phyloP scores from a whole-genome alignment of 2,797 vertebrate genomes.

The Micrastur ruficollis region DNA sequence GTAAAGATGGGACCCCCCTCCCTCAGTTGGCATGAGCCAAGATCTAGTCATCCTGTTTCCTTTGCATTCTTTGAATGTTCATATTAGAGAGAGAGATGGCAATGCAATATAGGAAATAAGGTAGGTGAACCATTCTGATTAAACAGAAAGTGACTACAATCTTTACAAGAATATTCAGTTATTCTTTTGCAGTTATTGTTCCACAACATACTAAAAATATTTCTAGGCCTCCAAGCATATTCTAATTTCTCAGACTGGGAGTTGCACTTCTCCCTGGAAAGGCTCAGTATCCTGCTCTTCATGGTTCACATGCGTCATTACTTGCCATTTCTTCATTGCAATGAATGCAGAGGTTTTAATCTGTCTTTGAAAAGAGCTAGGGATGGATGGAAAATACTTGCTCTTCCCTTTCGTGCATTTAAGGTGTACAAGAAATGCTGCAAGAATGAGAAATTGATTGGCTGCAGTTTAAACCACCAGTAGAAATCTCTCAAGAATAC shows the following conservation, averaged over 20 bases:
- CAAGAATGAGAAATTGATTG: background rate
- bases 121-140: background rate
- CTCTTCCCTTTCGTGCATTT: background rate
- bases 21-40: background rate
- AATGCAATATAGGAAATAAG: background rate
- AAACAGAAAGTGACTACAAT: background rate
- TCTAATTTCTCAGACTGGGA: slow-evolving; percentile 6
- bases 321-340: background rate
- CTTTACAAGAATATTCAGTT: background rate
- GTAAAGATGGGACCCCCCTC: background rate
- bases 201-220: background rate
- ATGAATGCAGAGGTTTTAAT: slow-evolving; percentile 9
- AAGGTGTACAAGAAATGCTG: background rate
- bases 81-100: background rate
- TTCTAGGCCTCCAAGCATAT: background rate
- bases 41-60: background rate
- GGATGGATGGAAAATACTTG: background rate
- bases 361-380: background rate
- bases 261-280: background rate
- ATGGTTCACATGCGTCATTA: background rate
- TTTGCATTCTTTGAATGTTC: background rate
- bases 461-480: background rate
- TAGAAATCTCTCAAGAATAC: background rate
- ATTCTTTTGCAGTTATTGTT: background rate
- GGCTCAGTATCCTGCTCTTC: background rate